Evolutionary conservation across 2,797 vertebrate species (phyloP), one percentile per base, ranked within the genome.

Genomic region (Gobionotothen gibberifrons): DNA sequence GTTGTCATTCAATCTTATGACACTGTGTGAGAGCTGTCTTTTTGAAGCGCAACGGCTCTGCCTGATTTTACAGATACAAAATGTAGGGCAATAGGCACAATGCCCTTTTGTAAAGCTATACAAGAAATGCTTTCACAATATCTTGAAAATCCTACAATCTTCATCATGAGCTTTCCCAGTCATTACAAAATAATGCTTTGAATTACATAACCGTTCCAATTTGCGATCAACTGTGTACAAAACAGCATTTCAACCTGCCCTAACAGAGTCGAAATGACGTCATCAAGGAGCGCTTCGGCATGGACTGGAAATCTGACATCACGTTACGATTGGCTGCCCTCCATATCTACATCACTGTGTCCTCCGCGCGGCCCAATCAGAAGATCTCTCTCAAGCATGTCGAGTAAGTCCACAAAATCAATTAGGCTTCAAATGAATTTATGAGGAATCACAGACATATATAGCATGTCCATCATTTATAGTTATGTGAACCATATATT

Each of bases 341-440:
- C 62, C 98, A 99, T 87, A 98, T 99, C 91, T 98, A 96, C 91
- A 99, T 99, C 95, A 99, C 98, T 2, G 97, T 99, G 89, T 97
- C 97, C 51, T 96, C 96, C 9, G 96, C 98, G 9, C 95, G 94
- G 81, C 97, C 97, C 60, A 97, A 96, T 95, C 98, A 99, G 95
- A 99, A 99, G 94, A 97, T 99, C 78, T 99, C 98, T 17, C 97
- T 99, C 79, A 99, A 99, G 92, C 97, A 97, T 0, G 97, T 99
- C 17, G 98, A 99, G 98, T 99, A 95, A 97, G 97, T 97, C 66
- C 13, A 51, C 56, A 81, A 74, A 67, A 29, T 60, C 26, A 81
- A 72, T 75, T 62, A 53, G 9, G 39, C 29, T 58, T 72, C 19
- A 56, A 69, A 79, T 48, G 6, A 82, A 64, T 9, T 63, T 17